Percentiles rank a stretch among this genome's conserved stretches.
phyloP scores from a whole-genome alignment of 2,888 invertebrate species.

The Xiphydria camelus region DNA sequence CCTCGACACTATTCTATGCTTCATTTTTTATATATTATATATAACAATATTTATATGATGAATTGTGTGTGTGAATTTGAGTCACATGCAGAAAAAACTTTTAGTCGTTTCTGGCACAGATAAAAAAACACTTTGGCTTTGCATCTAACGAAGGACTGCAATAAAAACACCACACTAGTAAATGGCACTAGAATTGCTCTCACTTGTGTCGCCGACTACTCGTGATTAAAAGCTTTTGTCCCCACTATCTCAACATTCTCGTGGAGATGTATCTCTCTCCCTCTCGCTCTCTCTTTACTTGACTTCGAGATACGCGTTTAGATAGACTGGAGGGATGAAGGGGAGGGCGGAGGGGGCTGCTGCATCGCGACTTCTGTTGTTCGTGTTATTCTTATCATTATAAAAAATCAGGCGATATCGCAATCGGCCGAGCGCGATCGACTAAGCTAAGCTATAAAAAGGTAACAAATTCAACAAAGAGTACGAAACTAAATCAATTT shows the following conservation, averaged over 20 bases:
- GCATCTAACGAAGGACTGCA: conserved; percentile 58
- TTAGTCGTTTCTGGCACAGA: conserved; percentile 59
- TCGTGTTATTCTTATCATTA: conserved; percentile 10
- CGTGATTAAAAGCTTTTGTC: conserved; percentile 47
- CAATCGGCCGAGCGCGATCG: conserved; percentile 47
- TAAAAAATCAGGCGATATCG: conserved; percentile 50
- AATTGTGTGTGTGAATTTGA: conserved; percentile 56
- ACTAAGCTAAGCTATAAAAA: conserved; percentile 55
- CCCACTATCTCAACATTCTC: conserved; percentile 18
- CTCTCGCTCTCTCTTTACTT: conserved; percentile 32
- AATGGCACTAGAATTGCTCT: conserved; percentile 64
- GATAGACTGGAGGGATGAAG: too few relatives aligned
- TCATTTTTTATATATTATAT: conserved; percentile 60
- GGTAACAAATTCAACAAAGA: conserved; percentile 55
- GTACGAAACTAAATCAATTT: conserved; percentile 50
- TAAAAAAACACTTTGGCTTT: conserved; percentile 62
- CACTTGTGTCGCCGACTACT: conserved; percentile 54
- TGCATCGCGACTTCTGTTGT: conserved; percentile 20
- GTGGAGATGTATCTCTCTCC: too few relatives aligned
- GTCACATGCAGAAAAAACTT: conserved; percentile 56
- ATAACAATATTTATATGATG: conserved; percentile 64
- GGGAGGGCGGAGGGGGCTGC: conserved; percentile 30
- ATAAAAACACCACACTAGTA: conserved; percentile 60
- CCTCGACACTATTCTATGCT: conserved; percentile 48
- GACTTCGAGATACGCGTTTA: conserved; percentile 30